These are phyloP conservation scores for Variabilichromis moorii DNA, from an alignment of 2,113 vertebrate genomes.

Conservation along the genomic window DNA sequence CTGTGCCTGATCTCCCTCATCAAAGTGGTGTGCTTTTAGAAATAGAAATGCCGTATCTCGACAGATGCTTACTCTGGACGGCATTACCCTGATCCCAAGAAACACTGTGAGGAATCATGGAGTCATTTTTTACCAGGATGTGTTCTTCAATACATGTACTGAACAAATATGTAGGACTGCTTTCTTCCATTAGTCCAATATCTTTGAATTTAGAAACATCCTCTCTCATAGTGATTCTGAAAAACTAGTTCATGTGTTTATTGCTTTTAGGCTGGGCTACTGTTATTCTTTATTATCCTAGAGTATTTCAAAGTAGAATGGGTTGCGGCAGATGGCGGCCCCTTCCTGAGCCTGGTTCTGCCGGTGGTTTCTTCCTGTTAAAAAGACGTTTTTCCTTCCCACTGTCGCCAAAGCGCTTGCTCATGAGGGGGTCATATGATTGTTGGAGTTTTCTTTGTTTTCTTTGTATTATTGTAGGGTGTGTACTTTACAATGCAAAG, in stretches of 20 bases:
- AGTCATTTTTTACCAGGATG: background rate
- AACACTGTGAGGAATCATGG: background rate
- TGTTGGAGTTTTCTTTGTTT: background rate
- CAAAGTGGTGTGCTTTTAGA: background rate
- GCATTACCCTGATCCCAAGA: background rate
- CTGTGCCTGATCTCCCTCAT: background rate
- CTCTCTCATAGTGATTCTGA: rapidly evolving
- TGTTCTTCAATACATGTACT: background rate
- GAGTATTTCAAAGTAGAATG: background rate
- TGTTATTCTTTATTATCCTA: background rate
- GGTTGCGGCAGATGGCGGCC: rapidly evolving
- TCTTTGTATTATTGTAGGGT: background rate
- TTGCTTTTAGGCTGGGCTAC: background rate
- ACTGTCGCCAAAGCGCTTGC: background rate
- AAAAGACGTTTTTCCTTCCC: rapidly evolving
- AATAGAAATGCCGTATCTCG: background rate
- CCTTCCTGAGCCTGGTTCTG: background rate
- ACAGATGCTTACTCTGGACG: background rate
- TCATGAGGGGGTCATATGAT: background rate
- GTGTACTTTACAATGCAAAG: rapidly evolving
- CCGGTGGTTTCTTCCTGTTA: background rate
- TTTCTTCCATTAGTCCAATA: background rate
- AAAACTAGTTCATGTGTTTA: background rate
- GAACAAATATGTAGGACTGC: background rate
- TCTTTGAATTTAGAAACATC: background rate